Conservation (phyloP, 2,888 invertebrate genomes). For the Himalopsyche kuldschensis region DNA sequence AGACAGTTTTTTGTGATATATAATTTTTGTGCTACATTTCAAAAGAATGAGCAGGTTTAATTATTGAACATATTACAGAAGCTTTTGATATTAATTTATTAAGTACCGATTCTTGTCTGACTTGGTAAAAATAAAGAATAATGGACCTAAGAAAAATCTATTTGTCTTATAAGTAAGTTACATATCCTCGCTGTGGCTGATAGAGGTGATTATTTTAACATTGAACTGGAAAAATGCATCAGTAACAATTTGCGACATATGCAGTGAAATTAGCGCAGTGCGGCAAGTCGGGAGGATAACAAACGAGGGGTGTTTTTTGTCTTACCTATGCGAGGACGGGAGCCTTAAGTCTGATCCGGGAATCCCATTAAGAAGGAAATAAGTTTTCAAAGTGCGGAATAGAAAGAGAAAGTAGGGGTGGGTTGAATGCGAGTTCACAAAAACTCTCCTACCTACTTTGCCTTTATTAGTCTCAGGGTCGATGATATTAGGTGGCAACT, state of each 20-base stretch:
- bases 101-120: too few species aligned
- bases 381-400: conserved; percentile 4
- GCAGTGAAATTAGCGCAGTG: neutral
- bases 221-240: too few species aligned
- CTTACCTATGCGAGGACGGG: conserved; percentile 10
- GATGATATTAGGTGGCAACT: conserved; percentile 17
- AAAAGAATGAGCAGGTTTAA: too few species aligned
- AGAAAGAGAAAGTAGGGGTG: neutral
- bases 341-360: conserved; percentile 27
- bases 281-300: neutral
- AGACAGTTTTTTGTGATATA: too few species aligned
- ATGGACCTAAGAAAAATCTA: too few species aligned
- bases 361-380: conserved; percentile 27
- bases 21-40: too few species aligned
- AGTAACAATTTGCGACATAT: neutral
- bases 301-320: neutral
- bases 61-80: too few species aligned
- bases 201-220: too few species aligned
- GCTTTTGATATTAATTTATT: too few species aligned
- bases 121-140: too few species aligned
- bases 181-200: too few species aligned
- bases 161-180: too few species aligned
- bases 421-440: conserved; percentile 20
- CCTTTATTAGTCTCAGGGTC: conserved; percentile 21
- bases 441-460: conserved; percentile 7